Evolutionary conservation across 2,113 vertebrate genomes (phyloP), one percentile per base, ranked within the genome.

Genomic region (Origma solitaria): DNA sequence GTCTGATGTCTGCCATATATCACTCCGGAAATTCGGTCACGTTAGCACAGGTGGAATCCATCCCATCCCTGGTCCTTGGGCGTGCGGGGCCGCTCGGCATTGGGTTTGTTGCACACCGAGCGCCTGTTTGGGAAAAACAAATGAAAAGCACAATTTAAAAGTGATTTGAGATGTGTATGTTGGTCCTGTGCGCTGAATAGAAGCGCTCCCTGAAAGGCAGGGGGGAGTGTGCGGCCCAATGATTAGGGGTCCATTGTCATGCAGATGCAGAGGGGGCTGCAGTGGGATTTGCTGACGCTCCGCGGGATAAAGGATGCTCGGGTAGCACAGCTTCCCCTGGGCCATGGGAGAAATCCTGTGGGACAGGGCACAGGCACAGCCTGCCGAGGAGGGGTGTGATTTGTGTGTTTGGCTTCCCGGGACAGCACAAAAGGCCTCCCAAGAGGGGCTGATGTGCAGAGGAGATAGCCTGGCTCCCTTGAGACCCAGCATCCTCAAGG

Each of bases 191-290:
- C 0, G 3, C 82, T 31, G 94, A 91, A 96, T 94, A 66, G 90
- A 94, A 91, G 93, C 27, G 2, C 81, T 24, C 68, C 58, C 84
- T 93, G 94, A 93, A 95, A 94, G 79, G 94, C 90, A 85, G 68
- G 58, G 85, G 90, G 80, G 73, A 95, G 93, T 47, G 93, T 86
- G 91, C 38, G 1, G 62, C 37, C 51, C 84, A 65, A 66, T 94
- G 91, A 91, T 95, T 65, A 95, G 92, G 70, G 66, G 71, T 16
- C 25, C 15, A 91, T 97, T 95, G 90, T 96, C 33, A 95, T 95
- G 95, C 66, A 95, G 91, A 96, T 95, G 71, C 13, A 2, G 69
- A 71, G 90, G 62, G 66, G 79, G 91, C 54, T 75, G 90, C 83
- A n/a, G 20, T 25, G 78, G 70, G 37, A 66, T 76, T 66, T 50